Conservation (phyloP, 1,140 invertebrate genomes). For the Drosophila burlai region DNA sequence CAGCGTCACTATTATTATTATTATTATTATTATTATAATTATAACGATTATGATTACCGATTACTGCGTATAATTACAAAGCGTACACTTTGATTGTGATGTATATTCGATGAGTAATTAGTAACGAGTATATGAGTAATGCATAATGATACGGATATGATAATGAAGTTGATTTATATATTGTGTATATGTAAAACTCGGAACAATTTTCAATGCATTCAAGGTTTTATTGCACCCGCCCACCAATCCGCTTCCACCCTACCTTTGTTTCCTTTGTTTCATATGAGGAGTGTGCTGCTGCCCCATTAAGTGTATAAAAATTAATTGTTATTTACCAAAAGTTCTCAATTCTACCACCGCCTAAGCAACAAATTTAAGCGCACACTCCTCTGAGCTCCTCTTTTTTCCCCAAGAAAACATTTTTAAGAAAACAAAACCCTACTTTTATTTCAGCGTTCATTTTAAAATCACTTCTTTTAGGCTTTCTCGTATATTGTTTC, state of each 20-base stretch:
- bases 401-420: not conserved
- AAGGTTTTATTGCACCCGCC: conserved; percentile 58
- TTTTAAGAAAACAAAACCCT: not conserved
- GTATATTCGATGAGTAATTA: conserved; percentile 76
- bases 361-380: conserved; percentile 9
- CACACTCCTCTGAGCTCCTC: conserved; percentile 1
- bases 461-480: conserved; percentile 3
- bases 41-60: conserved; percentile 74
- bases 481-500: conserved; percentile 9
- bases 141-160: conserved; percentile 82
- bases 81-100: conserved; percentile 84
- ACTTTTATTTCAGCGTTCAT: conserved; percentile 30
- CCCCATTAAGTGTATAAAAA: conserved; percentile 16
- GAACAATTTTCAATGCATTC: conserved; percentile 54
- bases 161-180: conserved; percentile 83
- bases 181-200: conserved; percentile 69
- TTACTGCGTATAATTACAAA: conserved; percentile 75
- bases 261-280: not conserved
- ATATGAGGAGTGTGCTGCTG: conserved; percentile 18
- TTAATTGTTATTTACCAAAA: conserved; percentile 35
- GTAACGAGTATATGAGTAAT: conserved; percentile 49
- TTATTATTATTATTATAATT: conserved; percentile 73
- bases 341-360: conserved; percentile 33
- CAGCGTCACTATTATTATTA: conserved; percentile 71
- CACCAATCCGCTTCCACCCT: conserved; percentile 25